These are phyloP conservation scores for Hypena proboscidalis DNA, from an alignment of 2,888 invertebrate species.

Conservation along the genomic window DNA sequence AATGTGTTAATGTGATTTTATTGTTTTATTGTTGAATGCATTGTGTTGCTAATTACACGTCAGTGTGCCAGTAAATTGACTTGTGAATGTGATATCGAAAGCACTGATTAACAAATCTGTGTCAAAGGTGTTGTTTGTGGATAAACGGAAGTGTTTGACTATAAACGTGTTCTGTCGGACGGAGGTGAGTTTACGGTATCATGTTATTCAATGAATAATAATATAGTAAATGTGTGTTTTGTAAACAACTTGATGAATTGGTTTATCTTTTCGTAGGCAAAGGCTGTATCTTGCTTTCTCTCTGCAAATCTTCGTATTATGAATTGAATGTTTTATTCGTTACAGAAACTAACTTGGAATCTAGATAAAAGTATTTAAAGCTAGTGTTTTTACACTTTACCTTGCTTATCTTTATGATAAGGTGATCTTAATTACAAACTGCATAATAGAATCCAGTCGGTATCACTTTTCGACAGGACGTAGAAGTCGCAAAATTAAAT, in stretches of 20 bases:
- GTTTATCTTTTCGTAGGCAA: no score
- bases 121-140: constrained; percentile 50
- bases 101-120: constrained; percentile 47
- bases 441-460: no score
- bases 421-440: no score
- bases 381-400: no score
- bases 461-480: no score
- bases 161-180: constrained; percentile 42
- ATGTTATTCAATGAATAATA: constrained; percentile 28
- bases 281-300: not conserved
- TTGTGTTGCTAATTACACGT: constrained; percentile 47
- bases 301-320: no score
- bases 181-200: constrained; percentile 44
- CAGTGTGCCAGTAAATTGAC: constrained; percentile 46
- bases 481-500: constrained; percentile 5
- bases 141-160: constrained; percentile 49
- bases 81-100: constrained; percentile 42
- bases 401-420: no score
- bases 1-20: constrained; percentile 29
- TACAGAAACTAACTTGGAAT: no score
- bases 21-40: constrained; percentile 25
- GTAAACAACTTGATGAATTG: constrained; percentile 6
- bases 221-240: constrained; percentile 21
- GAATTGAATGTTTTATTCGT: no score
- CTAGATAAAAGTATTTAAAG: no score